phyloP scores from a whole-genome alignment of 2,888 invertebrate genomes.

The Heliconius ismenius region DNA sequence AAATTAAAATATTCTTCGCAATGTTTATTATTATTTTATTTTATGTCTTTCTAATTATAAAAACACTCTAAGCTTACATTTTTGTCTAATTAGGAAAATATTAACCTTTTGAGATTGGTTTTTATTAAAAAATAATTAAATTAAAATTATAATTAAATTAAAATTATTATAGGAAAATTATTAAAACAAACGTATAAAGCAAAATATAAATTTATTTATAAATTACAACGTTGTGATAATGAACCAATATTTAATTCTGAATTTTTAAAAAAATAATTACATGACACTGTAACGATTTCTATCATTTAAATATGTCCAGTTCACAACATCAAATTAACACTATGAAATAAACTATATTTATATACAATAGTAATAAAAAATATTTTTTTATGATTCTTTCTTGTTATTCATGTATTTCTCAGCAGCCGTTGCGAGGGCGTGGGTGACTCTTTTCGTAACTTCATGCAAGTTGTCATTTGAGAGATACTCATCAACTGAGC shows the following conservation, averaged over 20 bases:
- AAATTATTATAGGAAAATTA: background rate
- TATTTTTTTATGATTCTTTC: conserved; percentile 32
- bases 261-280: conserved; percentile 16
- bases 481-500: conserved; percentile 59
- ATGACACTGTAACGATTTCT: conserved; percentile 5
- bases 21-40: background rate
- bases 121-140: background rate
- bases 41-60: background rate
- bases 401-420: conserved; percentile 63
- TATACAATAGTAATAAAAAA: conserved; percentile 23
- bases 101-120: background rate
- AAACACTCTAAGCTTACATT: background rate
- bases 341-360: conserved; percentile 25
- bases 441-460: conserved; percentile 73
- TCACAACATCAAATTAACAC: conserved; percentile 58
- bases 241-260: conserved; percentile 63
- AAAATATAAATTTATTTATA: conserved; percentile 33
- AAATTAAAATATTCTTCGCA: background rate
- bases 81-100: background rate
- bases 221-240: conserved; percentile 65
- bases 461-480: conserved; percentile 76
- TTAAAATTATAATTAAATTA: background rate
- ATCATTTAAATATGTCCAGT: conserved; percentile 73
- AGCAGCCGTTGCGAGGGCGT: conserved; percentile 69
- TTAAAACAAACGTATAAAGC: background rate